Evolutionary conservation across 2,113 vertebrate species (phyloP).

Genomic region (Amazona guildingii): DNA sequence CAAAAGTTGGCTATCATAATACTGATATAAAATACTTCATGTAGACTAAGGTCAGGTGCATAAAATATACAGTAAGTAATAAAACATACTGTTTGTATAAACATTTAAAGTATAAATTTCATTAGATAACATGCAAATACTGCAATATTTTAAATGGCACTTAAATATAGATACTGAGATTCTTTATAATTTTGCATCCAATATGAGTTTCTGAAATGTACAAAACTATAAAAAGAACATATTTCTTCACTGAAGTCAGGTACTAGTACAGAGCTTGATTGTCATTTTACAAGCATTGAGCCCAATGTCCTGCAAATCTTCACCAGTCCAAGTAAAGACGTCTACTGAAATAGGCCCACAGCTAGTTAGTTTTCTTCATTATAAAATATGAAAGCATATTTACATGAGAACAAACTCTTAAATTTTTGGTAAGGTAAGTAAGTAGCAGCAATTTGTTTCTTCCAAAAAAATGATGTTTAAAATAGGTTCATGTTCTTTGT

Average conservation of each 20-base stretch:
- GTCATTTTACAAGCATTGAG: conserved; percentile 77
- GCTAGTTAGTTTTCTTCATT: conserved; percentile 68
- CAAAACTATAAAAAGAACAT: conserved; percentile 78
- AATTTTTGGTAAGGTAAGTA: conserved; percentile 76
- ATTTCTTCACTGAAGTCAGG: conserved; percentile 77
- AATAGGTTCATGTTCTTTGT: not conserved
- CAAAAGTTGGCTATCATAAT: conserved; percentile 83
- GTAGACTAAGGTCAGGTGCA: conserved; percentile 75
- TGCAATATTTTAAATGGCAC: conserved; percentile 81
- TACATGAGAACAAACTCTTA: conserved; percentile 70
- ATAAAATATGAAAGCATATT: conserved; percentile 74
- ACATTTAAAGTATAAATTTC: conserved; percentile 80
- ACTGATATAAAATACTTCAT: conserved; percentile 86
- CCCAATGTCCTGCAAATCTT: not conserved
- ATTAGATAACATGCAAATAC: conserved; percentile 86
- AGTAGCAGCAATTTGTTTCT: conserved; percentile 79
- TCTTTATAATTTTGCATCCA: conserved; percentile 69
- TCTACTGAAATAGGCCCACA: not conserved
- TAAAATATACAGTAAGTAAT: conserved; percentile 72
- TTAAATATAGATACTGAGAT: conserved; percentile 74
- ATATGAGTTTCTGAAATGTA: conserved; percentile 71
- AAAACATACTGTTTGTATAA: conserved; percentile 75
- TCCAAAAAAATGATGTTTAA: conserved; percentile 54
- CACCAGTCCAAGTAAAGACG: not conserved
- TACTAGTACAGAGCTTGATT: conserved; percentile 80